Conservation (phyloP, 2,797 vertebrate species). For the Enteromius thamalakanensis region DNA sequence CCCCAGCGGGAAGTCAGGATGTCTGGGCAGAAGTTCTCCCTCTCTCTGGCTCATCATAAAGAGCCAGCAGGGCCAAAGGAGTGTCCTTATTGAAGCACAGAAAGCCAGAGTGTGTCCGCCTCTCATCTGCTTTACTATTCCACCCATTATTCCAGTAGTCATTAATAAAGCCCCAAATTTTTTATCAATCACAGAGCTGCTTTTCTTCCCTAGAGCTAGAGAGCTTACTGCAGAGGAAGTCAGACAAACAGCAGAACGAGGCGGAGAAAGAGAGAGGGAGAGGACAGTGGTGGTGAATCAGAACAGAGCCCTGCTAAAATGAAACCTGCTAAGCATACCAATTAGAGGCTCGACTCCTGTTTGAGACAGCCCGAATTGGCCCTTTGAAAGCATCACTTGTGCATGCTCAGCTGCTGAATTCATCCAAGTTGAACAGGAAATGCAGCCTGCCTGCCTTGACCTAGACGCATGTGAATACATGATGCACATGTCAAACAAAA, state of each 20-base stretch:
- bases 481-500: conserved; percentile 62
- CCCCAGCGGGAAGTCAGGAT: conserved; percentile 62
- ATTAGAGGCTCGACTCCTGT: conserved; percentile 76
- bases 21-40: conserved; percentile 33
- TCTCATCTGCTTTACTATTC: conserved; percentile 23
- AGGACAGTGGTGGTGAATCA: conserved; percentile 40
- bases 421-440: conserved; percentile 74
- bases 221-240: conserved; percentile 32
- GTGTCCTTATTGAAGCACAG: conserved; percentile 28
- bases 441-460: conserved; percentile 58
- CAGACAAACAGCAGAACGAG: conserved; percentile 54
- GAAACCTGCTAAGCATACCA: conserved; percentile 79
- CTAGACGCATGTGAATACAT: conserved; percentile 72
- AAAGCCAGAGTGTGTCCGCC: conserved; percentile 3
- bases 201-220: conserved; percentile 27
- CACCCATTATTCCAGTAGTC: conserved; percentile 33
- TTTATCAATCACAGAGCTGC: conserved; percentile 42
- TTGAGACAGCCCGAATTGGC: conserved; percentile 71
- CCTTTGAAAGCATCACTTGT: conserved; percentile 83
- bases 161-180: conserved; percentile 52
- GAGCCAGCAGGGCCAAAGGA: conserved; percentile 30
- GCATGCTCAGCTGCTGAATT: conserved; percentile 81
- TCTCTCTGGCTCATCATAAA: conserved; percentile 18
- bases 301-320: conserved; percentile 72
- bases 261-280: background rate